Percentiles rank a stretch among this genome's conserved stretches.
Conservation (phyloP, 23 tunicate genomes). For the Styela clava region DNA sequence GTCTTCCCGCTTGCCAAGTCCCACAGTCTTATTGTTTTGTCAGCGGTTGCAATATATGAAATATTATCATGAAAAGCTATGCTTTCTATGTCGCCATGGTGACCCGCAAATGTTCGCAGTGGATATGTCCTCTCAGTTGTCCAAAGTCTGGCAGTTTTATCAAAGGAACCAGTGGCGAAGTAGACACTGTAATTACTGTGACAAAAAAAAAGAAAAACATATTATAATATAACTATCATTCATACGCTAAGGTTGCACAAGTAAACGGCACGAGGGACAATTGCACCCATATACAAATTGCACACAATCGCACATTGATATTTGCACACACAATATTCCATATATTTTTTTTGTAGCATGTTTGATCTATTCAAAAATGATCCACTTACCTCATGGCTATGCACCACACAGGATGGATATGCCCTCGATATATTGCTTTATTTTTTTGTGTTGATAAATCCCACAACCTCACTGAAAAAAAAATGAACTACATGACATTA, state of each 20-base stretch:
- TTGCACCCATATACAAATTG: no score
- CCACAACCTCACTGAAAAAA: slow-evolving; percentile 66
- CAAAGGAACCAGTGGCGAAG: slow-evolving; percentile 81
- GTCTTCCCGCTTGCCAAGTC: slow-evolving; percentile 72
- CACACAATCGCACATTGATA: no score
- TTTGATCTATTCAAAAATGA: no score
- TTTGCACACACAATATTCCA: no score
- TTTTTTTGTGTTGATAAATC: slow-evolving; percentile 35
- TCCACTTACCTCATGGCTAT: slow-evolving; percentile 39
- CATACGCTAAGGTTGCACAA: not conserved
- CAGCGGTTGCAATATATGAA: slow-evolving; percentile 68
- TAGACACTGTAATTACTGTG: slow-evolving; percentile 46
- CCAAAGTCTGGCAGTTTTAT: slow-evolving; percentile 69
- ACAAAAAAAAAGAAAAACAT: not conserved
- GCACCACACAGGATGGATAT: slow-evolving; percentile 62
- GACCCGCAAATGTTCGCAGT: slow-evolving; percentile 71
- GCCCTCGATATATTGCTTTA: slow-evolving; percentile 66
- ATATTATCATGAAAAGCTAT: slow-evolving; percentile 73
- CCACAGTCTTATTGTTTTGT: slow-evolving; percentile 67
- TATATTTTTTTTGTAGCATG: no score
- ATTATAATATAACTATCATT: not conserved
- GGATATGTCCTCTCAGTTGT: slow-evolving; percentile 62
- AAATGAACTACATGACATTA: no score
- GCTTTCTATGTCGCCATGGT: slow-evolving; percentile 54
- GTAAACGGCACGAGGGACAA: not conserved